A percentile compares a stretch with the other conserved stretches of the same genome.
phyloP scores from a whole-genome alignment of 2,888 invertebrate genomes.

The Drosophila nr. fundita region DNA sequence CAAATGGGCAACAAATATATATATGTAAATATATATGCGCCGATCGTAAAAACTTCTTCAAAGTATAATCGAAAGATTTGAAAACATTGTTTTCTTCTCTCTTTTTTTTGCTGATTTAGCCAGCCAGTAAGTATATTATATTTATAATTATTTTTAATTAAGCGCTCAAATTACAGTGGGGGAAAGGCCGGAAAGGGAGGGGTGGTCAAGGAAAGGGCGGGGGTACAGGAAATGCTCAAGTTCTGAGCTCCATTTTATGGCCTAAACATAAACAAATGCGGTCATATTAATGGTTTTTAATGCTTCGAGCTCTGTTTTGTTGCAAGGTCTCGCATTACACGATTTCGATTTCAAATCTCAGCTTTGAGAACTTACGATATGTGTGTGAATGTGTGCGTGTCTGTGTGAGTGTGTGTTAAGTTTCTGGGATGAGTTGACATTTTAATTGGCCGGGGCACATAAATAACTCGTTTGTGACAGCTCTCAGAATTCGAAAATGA shows the following conservation, averaged over 20 bases:
- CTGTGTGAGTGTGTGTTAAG: constrained; percentile 13
- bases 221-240: constrained; percentile 59
- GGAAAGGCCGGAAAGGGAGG: not conserved
- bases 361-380: constrained; percentile 23
- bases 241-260: constrained; percentile 57
- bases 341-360: constrained; percentile 47
- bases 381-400: not conserved
- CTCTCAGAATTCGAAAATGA: constrained; percentile 24
- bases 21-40: not conserved
- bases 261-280: constrained; percentile 59
- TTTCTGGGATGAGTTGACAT: constrained; percentile 48
- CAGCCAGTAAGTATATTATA: not conserved
- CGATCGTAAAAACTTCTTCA: constrained; percentile 14
- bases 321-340: constrained; percentile 58
- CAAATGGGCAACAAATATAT: constrained; percentile 39
- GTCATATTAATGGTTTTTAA: constrained; percentile 56
- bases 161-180: constrained; percentile 7
- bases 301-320: constrained; percentile 29
- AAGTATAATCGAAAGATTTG: constrained; percentile 21
- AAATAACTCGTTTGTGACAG: constrained; percentile 59
- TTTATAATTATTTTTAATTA: not conserved
- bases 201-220: not conserved
- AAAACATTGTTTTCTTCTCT: not conserved
- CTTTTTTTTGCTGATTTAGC: constrained; percentile 7
- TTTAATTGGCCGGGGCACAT: constrained; percentile 63